These are phyloP conservation scores for Brotula barbata DNA, from an alignment of 2,797 vertebrate genomes.

Conservation along the genomic window DNA sequence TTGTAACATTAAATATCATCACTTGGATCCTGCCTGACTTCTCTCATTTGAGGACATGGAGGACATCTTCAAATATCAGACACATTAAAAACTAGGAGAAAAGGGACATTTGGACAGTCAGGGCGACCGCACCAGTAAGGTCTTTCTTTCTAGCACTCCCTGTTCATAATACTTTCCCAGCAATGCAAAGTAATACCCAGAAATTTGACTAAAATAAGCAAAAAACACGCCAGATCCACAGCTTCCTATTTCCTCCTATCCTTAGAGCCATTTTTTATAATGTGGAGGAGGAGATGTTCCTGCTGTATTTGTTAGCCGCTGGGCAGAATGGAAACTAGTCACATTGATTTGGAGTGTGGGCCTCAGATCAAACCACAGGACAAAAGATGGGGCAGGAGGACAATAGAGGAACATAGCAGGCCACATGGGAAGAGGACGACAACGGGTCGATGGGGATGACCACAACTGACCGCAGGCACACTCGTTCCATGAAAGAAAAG, in stretches of 20 bases:
- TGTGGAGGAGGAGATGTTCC: slow-evolving; percentile 48
- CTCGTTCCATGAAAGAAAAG: slow-evolving; percentile 34
- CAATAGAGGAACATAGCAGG: slow-evolving; percentile 48
- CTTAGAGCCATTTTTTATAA: slow-evolving; percentile 10
- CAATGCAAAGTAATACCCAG: no score
- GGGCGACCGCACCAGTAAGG: no score
- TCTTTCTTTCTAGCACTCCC: no score
- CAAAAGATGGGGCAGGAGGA: slow-evolving; percentile 52
- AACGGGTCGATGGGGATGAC: slow-evolving; percentile 61
- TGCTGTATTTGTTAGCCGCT: slow-evolving; percentile 53
- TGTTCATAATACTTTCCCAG: no score
- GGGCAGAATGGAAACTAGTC: slow-evolving; percentile 45
- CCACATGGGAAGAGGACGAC: slow-evolving; percentile 47
- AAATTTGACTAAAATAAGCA: slow-evolving; percentile 29
- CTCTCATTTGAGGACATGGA: no score
- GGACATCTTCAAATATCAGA: no score
- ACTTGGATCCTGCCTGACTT: no score
- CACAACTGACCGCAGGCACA: slow-evolving; percentile 35
- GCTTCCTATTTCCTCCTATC: slow-evolving; percentile 21
- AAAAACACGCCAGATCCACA: slow-evolving; percentile 6
- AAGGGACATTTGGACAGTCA: no score
- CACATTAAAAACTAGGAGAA: no score
- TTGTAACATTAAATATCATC: no score
- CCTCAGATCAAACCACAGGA: slow-evolving; percentile 65
- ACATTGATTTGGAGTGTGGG: slow-evolving; percentile 64